A percentile compares a stretch with the other conserved stretches of the same genome.
Conservation (phyloP, 2,888 invertebrate species). For the Dorcus parallelipipedus region DNA sequence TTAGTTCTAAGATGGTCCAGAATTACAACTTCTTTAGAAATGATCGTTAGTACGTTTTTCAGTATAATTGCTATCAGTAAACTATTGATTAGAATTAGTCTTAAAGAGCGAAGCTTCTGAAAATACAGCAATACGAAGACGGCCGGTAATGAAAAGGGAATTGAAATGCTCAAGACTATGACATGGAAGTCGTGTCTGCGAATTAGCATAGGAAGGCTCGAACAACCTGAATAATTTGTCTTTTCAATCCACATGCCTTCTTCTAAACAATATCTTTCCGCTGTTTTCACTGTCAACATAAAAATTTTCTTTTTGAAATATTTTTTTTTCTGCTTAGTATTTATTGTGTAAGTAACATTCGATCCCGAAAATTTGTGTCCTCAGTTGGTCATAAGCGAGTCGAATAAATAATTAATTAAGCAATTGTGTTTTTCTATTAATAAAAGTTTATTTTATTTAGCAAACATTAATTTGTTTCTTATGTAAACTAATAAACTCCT, state of each 20-base stretch:
- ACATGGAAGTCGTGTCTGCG: slow-evolving; percentile 57
- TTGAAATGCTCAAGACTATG: slow-evolving; percentile 52
- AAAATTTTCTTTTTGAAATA: no score
- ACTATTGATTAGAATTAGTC: slow-evolving; percentile 59
- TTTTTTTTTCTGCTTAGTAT: no score
- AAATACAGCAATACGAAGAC: slow-evolving; percentile 57
- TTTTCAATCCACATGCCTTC: slow-evolving; percentile 58
- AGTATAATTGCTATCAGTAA: slow-evolving; percentile 57
- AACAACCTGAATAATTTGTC: slow-evolving; percentile 59
- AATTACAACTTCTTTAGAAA: slow-evolving; percentile 58
- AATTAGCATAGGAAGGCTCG: slow-evolving; percentile 53
- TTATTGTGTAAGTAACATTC: no score
- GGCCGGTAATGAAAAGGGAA: slow-evolving; percentile 55
- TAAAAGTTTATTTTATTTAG: no score
- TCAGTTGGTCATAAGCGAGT: no score
- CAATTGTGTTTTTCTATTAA: no score
- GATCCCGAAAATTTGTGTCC: no score
- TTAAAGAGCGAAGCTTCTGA: slow-evolving; percentile 50
- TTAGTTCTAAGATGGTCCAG: slow-evolving; percentile 55
- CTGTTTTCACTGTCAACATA: no score
- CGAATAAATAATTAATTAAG: no score
- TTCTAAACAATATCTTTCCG: slow-evolving; percentile 52
- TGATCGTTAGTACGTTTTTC: slow-evolving; percentile 57
- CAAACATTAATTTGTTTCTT: no score
- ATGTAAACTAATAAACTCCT: no score